Conservation (phyloP, 1,140 invertebrate genomes). For the Lepidurus couesii region DNA sequence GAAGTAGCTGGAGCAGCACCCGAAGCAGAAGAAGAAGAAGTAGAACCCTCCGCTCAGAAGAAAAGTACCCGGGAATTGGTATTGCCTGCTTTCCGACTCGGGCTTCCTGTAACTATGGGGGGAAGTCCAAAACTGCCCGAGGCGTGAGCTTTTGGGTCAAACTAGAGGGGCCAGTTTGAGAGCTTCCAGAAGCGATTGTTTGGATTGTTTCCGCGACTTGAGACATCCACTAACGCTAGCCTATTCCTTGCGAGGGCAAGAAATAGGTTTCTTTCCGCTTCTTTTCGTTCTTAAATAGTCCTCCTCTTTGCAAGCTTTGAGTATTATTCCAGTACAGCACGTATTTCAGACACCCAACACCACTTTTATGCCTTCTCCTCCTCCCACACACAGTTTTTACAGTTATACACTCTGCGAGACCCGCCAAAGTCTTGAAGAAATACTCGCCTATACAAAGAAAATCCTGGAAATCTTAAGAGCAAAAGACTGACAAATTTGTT, state of each 20-base stretch:
- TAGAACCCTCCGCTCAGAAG: too few species aligned
- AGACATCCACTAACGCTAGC: slow-evolving; percentile 4
- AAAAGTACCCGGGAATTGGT: too few species aligned
- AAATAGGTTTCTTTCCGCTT: background rate
- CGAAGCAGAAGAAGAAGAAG: background rate
- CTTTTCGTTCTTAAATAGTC: slow-evolving; percentile 2
- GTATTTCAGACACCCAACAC: background rate
- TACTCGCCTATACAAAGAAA: background rate
- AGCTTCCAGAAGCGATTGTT: background rate
- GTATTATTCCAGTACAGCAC: background rate
- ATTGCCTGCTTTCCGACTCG: too few species aligned
- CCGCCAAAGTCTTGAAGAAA: background rate
- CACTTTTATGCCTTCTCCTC: background rate
- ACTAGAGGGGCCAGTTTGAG: background rate
- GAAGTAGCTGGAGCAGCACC: background rate
- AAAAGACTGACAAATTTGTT: slow-evolving; percentile 1
- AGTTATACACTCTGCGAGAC: background rate
- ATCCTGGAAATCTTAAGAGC: background rate
- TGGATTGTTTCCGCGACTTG: background rate
- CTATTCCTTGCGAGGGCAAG: background rate
- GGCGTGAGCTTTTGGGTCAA: background rate
- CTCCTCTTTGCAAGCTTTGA: background rate
- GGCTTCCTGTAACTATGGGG: too few species aligned
- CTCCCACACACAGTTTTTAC: background rate
- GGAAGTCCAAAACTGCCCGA: too few species aligned